Conservation (phyloP, 2,113 vertebrate species). For the Nettapus auritus region DNA sequence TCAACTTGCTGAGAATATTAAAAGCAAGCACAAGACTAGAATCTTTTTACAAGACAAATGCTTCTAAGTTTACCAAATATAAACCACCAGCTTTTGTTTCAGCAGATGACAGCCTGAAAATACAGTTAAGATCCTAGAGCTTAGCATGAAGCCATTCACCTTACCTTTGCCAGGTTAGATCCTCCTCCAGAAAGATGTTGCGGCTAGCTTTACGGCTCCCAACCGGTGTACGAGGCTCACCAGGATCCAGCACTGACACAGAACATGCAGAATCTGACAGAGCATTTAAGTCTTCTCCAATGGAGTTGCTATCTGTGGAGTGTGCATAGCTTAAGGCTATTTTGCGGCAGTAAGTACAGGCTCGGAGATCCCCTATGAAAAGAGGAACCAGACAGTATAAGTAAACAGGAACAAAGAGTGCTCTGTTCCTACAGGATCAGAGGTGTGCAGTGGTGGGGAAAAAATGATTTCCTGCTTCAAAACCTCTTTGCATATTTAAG, state of each 20-base stretch:
- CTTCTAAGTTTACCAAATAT: not conserved
- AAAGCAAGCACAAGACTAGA: not conserved
- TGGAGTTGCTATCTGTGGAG: constrained; percentile 91
- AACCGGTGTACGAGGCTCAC: constrained; percentile 92
- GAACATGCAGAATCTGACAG: constrained; percentile 90
- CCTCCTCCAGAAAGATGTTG: constrained; percentile 97
- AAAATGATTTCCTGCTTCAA: constrained; percentile 40
- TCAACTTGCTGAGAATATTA: not conserved
- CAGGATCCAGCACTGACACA: constrained; percentile 87
- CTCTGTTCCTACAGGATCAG: constrained; percentile 35
- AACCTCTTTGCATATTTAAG: constrained; percentile 17
- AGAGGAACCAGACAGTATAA: not conserved
- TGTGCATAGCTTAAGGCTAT: constrained; percentile 95
- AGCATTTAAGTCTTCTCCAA: constrained; percentile 92
- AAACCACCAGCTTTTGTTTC: not conserved
- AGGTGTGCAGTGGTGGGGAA: not conserved
- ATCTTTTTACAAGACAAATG: not conserved
- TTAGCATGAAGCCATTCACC: not conserved
- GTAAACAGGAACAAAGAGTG: constrained; percentile 2
- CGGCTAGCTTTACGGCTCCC: constrained; percentile 94
- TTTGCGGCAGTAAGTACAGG: constrained; percentile 97
- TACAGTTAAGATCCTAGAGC: not conserved
- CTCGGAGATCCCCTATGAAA: constrained; percentile 90
- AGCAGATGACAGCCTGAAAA: not conserved
- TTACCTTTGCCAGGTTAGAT: constrained; percentile 97